Evolutionary conservation across 1,140 invertebrate species (phyloP).

Genomic region (Cherax destructor): DNA sequence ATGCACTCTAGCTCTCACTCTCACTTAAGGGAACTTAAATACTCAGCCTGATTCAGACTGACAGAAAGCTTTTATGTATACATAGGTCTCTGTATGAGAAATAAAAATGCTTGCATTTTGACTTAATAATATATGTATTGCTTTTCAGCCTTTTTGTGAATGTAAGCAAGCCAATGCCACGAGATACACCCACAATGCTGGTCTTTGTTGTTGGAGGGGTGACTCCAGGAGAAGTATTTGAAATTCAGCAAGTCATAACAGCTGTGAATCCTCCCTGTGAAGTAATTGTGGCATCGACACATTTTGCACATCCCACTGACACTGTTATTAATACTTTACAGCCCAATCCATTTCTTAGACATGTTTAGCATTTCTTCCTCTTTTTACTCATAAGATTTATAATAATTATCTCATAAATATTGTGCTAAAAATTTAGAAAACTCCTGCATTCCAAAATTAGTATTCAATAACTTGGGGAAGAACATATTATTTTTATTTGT

Average conservation of each 20-base stretch:
- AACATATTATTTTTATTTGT: too few species aligned
- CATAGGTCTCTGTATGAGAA: too few species aligned
- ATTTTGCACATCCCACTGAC: constrained; percentile 52
- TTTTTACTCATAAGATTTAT: neutral
- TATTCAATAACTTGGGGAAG: too few species aligned
- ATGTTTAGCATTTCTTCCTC: neutral
- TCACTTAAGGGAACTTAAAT: too few species aligned
- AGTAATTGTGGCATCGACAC: constrained; percentile 57
- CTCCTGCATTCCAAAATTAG: neutral
- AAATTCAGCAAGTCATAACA: constrained; percentile 16
- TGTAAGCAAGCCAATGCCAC: constrained; percentile 59
- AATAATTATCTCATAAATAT: neutral
- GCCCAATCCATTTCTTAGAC: constrained; percentile 11
- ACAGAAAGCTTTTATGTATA: too few species aligned
- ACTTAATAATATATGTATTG: neutral
- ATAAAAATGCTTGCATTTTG: too few species aligned
- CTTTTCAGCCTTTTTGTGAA: constrained; percentile 65
- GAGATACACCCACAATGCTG: constrained; percentile 59
- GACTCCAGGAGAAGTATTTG: constrained; percentile 54
- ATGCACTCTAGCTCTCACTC: too few species aligned
- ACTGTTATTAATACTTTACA: constrained; percentile 33
- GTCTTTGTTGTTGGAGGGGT: constrained; percentile 63
- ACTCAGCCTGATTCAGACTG: too few species aligned
- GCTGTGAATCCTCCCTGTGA: constrained; percentile 30
- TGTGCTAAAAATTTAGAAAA: neutral